phyloP scores from a whole-genome alignment of 1,140 invertebrate species.

The Pseudomyrmex gracilis region DNA sequence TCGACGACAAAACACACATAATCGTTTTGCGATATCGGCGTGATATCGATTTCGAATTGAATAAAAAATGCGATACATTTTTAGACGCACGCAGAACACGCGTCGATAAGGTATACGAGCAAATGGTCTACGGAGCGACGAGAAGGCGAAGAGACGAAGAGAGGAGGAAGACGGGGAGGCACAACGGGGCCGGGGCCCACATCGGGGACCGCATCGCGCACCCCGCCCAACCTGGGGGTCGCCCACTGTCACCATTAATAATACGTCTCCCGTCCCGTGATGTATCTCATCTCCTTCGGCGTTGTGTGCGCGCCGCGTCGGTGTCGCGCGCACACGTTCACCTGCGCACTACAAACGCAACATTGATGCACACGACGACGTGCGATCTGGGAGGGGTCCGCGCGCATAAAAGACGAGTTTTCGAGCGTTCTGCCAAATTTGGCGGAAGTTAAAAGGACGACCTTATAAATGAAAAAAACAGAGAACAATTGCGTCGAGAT shows the following conservation, averaged over 20 bases:
- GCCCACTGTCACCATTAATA: slow-evolving; percentile 83
- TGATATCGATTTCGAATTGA: no score
- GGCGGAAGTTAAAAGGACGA: background rate
- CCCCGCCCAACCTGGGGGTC: slow-evolving; percentile 80
- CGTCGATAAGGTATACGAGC: background rate
- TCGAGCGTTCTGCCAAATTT: background rate
- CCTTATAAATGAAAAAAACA: background rate
- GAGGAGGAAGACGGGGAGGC: slow-evolving; percentile 59
- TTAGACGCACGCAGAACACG: background rate
- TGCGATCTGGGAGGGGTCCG: slow-evolving; percentile 25
- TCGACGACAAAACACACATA: no score
- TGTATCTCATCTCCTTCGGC: slow-evolving; percentile 80
- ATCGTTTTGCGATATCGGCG: no score
- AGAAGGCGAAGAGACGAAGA: slow-evolving; percentile 40
- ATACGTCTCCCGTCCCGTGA: slow-evolving; percentile 82
- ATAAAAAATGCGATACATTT: background rate
- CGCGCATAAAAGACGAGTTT: no score
- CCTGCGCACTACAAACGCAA: slow-evolving; percentile 35
- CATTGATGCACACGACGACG: slow-evolving; percentile 17
- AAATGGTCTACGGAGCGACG: background rate
- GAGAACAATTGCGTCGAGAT: no score
- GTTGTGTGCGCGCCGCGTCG: slow-evolving; percentile 59
- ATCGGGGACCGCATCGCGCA: slow-evolving; percentile 74
- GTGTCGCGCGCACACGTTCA: slow-evolving; percentile 31
- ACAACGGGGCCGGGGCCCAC: slow-evolving; percentile 66